phyloP scores from a whole-genome alignment of 2,888 invertebrate genomes.

The Syritta pipiens region DNA sequence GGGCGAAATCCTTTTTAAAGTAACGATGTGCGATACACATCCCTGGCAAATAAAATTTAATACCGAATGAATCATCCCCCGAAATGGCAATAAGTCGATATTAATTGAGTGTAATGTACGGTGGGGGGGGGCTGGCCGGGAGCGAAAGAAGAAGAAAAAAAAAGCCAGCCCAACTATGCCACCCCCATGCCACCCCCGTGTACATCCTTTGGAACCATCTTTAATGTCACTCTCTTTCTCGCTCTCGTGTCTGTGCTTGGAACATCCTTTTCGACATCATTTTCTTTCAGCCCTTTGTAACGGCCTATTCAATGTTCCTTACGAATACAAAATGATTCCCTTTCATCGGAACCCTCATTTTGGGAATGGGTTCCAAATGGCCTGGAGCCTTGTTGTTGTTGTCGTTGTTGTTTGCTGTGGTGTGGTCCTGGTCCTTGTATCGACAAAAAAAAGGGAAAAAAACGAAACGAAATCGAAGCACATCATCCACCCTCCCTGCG shows the following conservation, averaged over 20 bases:
- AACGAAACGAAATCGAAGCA: slow-evolving; percentile 2
- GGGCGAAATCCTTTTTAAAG: slow-evolving; percentile 16
- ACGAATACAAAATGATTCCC: slow-evolving; percentile 56
- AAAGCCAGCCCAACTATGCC: slow-evolving; percentile 23
- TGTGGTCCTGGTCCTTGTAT: not conserved
- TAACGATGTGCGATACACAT: slow-evolving; percentile 40
- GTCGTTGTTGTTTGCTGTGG: not conserved
- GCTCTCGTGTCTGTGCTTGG: not conserved
- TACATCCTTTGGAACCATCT: slow-evolving; percentile 14
- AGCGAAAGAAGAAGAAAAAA: not conserved
- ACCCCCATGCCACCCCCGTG: slow-evolving; percentile 1
- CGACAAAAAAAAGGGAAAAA: not conserved
- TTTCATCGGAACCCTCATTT: slow-evolving; percentile 37
- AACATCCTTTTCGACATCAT: slow-evolving; percentile 42
- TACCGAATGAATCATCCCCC: slow-evolving; percentile 48
- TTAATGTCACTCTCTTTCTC: slow-evolving; percentile 19
- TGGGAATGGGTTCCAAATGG: slow-evolving; percentile 14
- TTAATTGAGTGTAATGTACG: slow-evolving; percentile 55
- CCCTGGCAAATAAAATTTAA: slow-evolving; percentile 36
- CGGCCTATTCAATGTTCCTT: slow-evolving; percentile 57
- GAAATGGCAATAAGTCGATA: slow-evolving; percentile 55
- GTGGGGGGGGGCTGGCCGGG: not conserved
- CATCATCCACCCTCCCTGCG: slow-evolving; percentile 8
- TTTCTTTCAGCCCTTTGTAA: slow-evolving; percentile 41
- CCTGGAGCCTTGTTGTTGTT: slow-evolving; percentile 22